Evolutionary conservation across 2,888 invertebrate species (phyloP), one percentile per base, ranked within the genome.

Genomic region (Hyles lineata): DNA sequence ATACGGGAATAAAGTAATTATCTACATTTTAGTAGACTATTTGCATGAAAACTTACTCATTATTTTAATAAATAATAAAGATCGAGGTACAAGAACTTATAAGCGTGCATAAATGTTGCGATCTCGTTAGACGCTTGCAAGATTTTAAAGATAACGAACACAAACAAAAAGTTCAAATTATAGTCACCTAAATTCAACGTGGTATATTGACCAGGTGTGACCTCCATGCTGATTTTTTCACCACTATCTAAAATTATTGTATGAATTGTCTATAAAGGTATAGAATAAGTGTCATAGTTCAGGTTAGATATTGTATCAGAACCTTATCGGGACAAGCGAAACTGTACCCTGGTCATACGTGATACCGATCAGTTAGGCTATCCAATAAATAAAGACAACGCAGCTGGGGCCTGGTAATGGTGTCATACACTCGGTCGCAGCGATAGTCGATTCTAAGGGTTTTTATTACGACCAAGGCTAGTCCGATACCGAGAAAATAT

Each of bases 301-400:
- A 63, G 9, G 11, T 43, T 50, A 67, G 21, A 35, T 25, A 67
- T 25, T 7, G 67, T 55, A 55, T 55, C 7, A 29, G 43, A 43
- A 23, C 23, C 35, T 21, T 67, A 67, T 50, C 23, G 50, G 43
- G 11, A 21, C 21, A 63, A 17, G 50, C 23, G 23, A 67, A 67
- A 67, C 15, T 67, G 17, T 25, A 67, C 67, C 43, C 43, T 67
- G 23, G 17, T 19, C 43, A 67, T 23, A 67, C 50, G 67, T 23
- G 67, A 50, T 67, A 67, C 43, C 67, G 67, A 67, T 25, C 67
- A 43, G 43, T 50, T 67, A 50, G 7, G 17, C 67, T 6, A 67
- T 50, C 11, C 25, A 50, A 67, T 67, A 67, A 23, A 67, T 50
- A 50, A 43, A 17, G 43, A 21, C 23, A n/a, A 63, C 15, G 35